Evolutionary conservation across 2,888 invertebrate species (phyloP).

Genomic region (Shargacucullia verbasci): DNA sequence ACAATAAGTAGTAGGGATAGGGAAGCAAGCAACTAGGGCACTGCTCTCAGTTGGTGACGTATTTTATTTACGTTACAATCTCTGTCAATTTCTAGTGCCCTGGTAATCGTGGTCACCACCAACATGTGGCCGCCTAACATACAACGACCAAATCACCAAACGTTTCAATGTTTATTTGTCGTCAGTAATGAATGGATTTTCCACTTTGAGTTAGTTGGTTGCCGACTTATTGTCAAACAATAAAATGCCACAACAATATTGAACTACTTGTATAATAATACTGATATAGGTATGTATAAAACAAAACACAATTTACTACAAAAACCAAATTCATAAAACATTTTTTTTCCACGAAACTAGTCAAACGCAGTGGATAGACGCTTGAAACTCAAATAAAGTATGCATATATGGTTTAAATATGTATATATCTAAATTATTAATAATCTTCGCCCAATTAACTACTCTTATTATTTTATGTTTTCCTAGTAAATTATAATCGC

Average conservation of each 20-base stretch:
- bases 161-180: neutral
- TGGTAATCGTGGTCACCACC: constrained; percentile 51
- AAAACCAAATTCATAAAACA: no score
- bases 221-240: no score
- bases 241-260: no score
- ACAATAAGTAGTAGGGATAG: neutral
- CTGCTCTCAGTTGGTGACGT: neutral
- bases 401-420: no score
- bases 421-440: neutral
- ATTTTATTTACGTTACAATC: neutral
- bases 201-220: no score
- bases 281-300: no score
- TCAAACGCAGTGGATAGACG: no score
- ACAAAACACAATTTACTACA: no score
- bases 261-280: no score
- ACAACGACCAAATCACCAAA: constrained; percentile 13
- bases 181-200: no score
- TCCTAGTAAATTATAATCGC: constrained; percentile 19
- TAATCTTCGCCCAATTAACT: neutral
- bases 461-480: constrained; percentile 6
- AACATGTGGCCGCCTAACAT: constrained; percentile 55
- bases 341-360: no score
- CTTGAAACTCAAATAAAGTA: no score
- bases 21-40: neutral
- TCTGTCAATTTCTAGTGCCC: constrained; percentile 30